phyloP scores from a whole-genome alignment of 92 coral and sea anemone species.

The Desmophyllum pertusum region DNA sequence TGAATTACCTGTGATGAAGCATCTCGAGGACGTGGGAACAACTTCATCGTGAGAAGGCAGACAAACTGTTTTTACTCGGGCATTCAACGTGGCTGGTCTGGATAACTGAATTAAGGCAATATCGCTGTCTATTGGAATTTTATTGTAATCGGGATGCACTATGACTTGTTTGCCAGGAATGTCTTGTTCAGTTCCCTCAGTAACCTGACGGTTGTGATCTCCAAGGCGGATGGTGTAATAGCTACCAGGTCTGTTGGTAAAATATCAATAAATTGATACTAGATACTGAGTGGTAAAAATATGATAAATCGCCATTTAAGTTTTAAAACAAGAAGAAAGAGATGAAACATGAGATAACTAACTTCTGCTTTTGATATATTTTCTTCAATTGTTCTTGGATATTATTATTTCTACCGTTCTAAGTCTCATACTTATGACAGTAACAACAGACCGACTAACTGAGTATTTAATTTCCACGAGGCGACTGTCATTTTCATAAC shows the following conservation, averaged over 20 bases:
- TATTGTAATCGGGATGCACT: constrained; percentile 33
- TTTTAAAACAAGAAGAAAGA: too few relatives aligned
- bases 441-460: too few relatives aligned
- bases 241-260: background rate
- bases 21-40: constrained; percentile 42
- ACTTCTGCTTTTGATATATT: too few relatives aligned
- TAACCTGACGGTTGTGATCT: constrained; percentile 26
- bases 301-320: background rate
- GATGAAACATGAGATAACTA: too few relatives aligned
- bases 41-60: constrained; percentile 31
- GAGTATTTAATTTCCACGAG: too few relatives aligned
- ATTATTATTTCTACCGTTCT: too few relatives aligned
- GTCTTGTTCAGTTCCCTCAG: constrained; percentile 27
- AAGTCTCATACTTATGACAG: too few relatives aligned
- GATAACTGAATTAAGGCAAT: constrained; percentile 40
- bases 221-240: constrained; percentile 24
- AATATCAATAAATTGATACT: background rate
- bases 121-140: constrained; percentile 8
- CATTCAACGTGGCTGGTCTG: background rate
- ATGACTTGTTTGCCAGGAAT: constrained; percentile 18
- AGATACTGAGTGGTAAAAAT: too few relatives aligned
- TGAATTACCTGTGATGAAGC: constrained; percentile 42
- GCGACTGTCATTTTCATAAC: too few relatives aligned
- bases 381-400: too few relatives aligned
- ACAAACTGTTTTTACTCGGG: constrained; percentile 44